These are phyloP conservation scores for Psittacula echo DNA, from an alignment of 2,797 vertebrate genomes.

Conservation along the genomic window DNA sequence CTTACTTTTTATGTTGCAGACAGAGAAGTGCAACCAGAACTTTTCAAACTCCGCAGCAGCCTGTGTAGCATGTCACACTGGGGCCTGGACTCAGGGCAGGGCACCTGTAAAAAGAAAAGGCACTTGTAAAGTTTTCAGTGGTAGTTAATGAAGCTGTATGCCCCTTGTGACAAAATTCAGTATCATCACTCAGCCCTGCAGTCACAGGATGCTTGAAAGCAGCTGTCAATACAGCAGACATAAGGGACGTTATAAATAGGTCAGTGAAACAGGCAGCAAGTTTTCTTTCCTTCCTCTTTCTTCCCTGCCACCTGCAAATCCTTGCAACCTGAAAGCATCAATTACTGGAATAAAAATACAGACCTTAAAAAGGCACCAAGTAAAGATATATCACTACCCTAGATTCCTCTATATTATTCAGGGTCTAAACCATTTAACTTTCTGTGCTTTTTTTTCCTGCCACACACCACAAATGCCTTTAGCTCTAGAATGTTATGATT, in stretches of 20 bases:
- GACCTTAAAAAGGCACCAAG: neutral
- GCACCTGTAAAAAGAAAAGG: neutral
- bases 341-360: neutral
- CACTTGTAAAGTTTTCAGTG: neutral
- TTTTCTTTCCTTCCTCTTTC: neutral
- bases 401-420: neutral
- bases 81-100: neutral
- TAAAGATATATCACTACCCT: neutral
- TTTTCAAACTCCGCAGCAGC: neutral
- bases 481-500: neutral
- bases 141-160: neutral
- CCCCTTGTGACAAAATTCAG: neutral
- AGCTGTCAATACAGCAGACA: neutral
- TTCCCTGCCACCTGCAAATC: neutral
- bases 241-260: neutral
- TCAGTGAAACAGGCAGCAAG: neutral
- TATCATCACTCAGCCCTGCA: neutral
- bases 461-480: neutral
- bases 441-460: neutral
- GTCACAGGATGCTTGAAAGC: neutral
- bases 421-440: neutral
- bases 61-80: fast-evolving
- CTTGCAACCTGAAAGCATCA: neutral
- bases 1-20: neutral
- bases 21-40: neutral